Percentiles rank a stretch among this genome's conserved stretches.
Evolutionary conservation across 2,888 invertebrate genomes (phyloP).

Genomic region (Ectemnius continuus): DNA sequence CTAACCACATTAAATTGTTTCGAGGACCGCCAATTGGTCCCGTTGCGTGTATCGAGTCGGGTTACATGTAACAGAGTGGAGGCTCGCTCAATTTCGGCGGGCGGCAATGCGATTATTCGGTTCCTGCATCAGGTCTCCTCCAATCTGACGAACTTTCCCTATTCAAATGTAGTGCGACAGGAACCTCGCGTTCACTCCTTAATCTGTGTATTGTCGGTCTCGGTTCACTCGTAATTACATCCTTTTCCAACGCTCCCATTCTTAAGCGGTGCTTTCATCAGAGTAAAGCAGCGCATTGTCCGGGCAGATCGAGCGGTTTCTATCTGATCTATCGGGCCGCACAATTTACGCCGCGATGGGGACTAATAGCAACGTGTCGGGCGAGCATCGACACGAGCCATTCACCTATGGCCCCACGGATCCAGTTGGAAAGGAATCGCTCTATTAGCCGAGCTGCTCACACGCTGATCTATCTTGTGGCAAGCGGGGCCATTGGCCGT

Average conservation of each 20-base stretch:
- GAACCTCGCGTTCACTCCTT: not conserved
- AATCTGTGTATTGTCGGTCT: not conserved
- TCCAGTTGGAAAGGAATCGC: conserved; percentile 42
- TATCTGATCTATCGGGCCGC: too few relatives aligned
- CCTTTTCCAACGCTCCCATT: not conserved
- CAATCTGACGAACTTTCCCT: conserved; percentile 5
- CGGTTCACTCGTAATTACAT: not conserved
- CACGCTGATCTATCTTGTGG: conserved; percentile 47
- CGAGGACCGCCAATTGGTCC: conserved; percentile 49
- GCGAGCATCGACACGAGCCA: conserved; percentile 12
- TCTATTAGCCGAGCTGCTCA: conserved; percentile 44
- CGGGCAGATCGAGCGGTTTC: too few relatives aligned
- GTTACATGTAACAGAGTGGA: conserved; percentile 22
- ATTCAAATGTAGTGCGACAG: not conserved
- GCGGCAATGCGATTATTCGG: not conserved
- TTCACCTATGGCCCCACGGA: conserved; percentile 5
- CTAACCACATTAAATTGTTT: conserved; percentile 66
- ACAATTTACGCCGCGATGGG: not conserved
- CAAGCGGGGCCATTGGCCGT: conserved; percentile 35
- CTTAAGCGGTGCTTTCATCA: too few relatives aligned
- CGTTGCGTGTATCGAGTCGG: conserved; percentile 36
- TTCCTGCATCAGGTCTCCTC: too few relatives aligned
- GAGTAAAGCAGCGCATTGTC: too few relatives aligned
- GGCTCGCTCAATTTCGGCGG: conserved; percentile 26
- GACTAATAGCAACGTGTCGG: conserved; percentile 2